Evolutionary conservation across 2,888 invertebrate genomes (phyloP), one percentile per base, ranked within the genome.

Genomic region (Caenorhabditis afra): DNA sequence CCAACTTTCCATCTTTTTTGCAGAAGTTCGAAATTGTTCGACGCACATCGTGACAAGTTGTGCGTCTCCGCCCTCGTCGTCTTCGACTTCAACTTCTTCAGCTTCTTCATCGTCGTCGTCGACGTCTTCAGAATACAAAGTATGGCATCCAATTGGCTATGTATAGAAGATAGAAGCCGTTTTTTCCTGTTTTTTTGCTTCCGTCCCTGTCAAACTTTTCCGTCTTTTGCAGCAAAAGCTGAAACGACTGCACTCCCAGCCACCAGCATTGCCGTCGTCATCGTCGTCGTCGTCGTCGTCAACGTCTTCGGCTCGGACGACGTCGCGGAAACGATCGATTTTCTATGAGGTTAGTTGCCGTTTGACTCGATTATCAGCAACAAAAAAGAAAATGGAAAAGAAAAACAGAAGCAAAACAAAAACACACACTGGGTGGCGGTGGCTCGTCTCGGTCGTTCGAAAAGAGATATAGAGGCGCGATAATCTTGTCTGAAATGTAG

Each of bases 341-440:
- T 75, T 75, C 58, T 67, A 75, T 67, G 75, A 75, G 75, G 75
- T 75, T 57, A 67, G 75, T 75, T 57, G n/a, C n/a, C 29, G 75
- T 45, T 16, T n/a, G n/a, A 14, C 23, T 29, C 16, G 23, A 18
- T 47, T 16, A 47, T 47, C 7, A 14, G 20, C 10, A 50, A 50
- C 37, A 37, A 37, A 41, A 41, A 41, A 41, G 7, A 11, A 41
- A 41, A n/a, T n/a, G n/a, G n/a, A n/a, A n/a, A 29, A 29, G 29
- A 29, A 29, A 29, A 29, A 29, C 29, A 29, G 7, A 7, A 29
- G 7, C 4, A 29, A 29, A 29, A 7, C 29, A 29, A 29, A 29
- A 7, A 29, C 4, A 29, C 3, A 7, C 3, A 29, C 4, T 29
- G 4, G 7, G 3, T 29, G 3, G 3, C 29, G 7, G 29, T 29